These are phyloP conservation scores for Drosophila bocki DNA, from an alignment of 1,140 invertebrate genomes.

Conservation along the genomic window DNA sequence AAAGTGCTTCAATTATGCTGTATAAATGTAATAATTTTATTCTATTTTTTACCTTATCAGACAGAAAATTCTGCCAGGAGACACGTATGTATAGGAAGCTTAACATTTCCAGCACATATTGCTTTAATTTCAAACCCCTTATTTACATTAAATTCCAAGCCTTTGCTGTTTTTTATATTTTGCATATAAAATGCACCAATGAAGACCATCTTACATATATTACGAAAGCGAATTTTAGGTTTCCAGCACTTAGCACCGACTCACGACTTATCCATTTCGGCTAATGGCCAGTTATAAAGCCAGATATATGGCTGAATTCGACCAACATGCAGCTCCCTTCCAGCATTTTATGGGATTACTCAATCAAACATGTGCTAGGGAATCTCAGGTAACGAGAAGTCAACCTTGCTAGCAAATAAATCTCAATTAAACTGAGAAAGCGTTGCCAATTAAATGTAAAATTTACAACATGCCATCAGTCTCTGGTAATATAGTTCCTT, in stretches of 20 bases:
- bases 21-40: background rate
- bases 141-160: background rate
- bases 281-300: slow-evolving; percentile 64
- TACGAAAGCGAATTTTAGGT: slow-evolving; percentile 61
- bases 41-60: background rate
- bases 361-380: slow-evolving; percentile 31
- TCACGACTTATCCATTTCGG: slow-evolving; percentile 73
- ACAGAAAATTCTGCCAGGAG: background rate
- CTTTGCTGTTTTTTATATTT: no score
- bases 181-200: slow-evolving; percentile 9
- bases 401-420: no score
- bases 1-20: background rate
- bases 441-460: background rate
- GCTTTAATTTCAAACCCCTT: background rate
- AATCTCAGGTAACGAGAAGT: slow-evolving; percentile 14
- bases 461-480: background rate
- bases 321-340: slow-evolving; percentile 11
- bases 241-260: slow-evolving; percentile 63
- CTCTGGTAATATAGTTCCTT: background rate
- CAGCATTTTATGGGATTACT: slow-evolving; percentile 41
- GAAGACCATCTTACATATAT: slow-evolving; percentile 37
- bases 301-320: slow-evolving; percentile 9
- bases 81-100: background rate
- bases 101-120: slow-evolving; percentile 6
- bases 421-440: background rate